These are phyloP conservation scores for Rhombomys opimus DNA, from an alignment of 2,113 vertebrate genomes.

Conservation along the genomic window DNA sequence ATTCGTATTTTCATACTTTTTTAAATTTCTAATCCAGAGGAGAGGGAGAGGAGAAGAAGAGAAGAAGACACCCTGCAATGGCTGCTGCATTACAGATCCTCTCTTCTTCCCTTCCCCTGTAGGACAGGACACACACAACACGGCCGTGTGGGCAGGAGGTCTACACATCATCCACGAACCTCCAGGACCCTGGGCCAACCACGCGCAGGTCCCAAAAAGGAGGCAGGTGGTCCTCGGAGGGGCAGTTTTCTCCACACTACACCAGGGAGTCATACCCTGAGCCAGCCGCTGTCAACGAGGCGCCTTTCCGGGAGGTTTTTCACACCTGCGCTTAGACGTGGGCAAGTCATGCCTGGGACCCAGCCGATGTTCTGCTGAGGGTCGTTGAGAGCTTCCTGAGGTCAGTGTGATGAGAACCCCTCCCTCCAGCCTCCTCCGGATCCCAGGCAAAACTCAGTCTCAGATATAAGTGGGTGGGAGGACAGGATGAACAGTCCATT, in stretches of 20 bases:
- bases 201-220: neutral
- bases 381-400: neutral
- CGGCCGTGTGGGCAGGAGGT: too few relatives aligned
- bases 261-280: rapidly evolving
- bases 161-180: rapidly evolving
- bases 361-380: rapidly evolving
- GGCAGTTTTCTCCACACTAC: rapidly evolving
- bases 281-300: rapidly evolving
- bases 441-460: neutral
- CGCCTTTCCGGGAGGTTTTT: neutral
- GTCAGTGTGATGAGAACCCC: rapidly evolving
- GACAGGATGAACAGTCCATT: neutral
- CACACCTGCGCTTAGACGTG: neutral
- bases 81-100: neutral
- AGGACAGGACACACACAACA: rapidly evolving
- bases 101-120: rapidly evolving
- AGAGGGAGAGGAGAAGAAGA: neutral
- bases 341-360: rapidly evolving
- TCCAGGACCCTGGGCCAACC: rapidly evolving
- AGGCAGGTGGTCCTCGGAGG: rapidly evolving
- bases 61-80: neutral
- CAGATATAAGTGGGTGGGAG: neutral
- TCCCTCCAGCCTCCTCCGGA: neutral
- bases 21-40: neutral
- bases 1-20: neutral